A percentile compares a stretch with the other conserved stretches of the same genome.
Evolutionary conservation across 2,888 invertebrate species (phyloP).

Genomic region (Drosophila recens): DNA sequence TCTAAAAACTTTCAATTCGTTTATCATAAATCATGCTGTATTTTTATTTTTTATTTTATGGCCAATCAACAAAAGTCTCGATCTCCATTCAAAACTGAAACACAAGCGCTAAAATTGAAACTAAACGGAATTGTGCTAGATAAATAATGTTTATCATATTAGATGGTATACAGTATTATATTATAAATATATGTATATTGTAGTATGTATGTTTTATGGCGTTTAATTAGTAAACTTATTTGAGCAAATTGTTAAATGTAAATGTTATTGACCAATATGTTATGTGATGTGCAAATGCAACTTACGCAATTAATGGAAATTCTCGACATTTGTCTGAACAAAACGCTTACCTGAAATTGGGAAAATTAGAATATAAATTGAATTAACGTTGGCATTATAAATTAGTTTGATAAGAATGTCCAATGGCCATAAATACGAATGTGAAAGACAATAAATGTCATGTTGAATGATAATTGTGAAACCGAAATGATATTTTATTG

Average conservation of each 20-base stretch:
- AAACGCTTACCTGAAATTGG: constrained; percentile 68
- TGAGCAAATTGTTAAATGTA: constrained; percentile 14
- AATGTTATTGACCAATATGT: constrained; percentile 6
- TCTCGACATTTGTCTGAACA: constrained; percentile 19
- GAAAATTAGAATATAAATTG: neutral
- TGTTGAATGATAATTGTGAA: constrained; percentile 28
- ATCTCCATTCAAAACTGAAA: constrained; percentile 74
- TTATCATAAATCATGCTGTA: constrained; percentile 52
- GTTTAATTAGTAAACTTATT: constrained; percentile 28
- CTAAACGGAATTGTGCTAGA: constrained; percentile 67
- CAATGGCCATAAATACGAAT: constrained; percentile 27
- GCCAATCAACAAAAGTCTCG: constrained; percentile 64
- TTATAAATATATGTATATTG: constrained; percentile 5
- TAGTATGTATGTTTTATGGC: constrained; percentile 9
- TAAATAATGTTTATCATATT: constrained; percentile 47
- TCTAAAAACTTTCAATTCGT: constrained; percentile 36
- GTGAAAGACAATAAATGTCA: constrained; percentile 32
- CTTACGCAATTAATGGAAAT: constrained; percentile 53
- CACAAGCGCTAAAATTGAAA: constrained; percentile 68
- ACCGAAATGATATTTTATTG: constrained; percentile 50
- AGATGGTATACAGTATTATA: constrained; percentile 16
- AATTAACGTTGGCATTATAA: neutral
- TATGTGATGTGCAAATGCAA: constrained; percentile 32
- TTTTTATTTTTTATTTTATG: constrained; percentile 22
- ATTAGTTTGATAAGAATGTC: constrained; percentile 7